Percentiles rank a stretch among this genome's conserved stretches.
Conservation (phyloP, 1,140 invertebrate species). For the Drosophila dunni region DNA sequence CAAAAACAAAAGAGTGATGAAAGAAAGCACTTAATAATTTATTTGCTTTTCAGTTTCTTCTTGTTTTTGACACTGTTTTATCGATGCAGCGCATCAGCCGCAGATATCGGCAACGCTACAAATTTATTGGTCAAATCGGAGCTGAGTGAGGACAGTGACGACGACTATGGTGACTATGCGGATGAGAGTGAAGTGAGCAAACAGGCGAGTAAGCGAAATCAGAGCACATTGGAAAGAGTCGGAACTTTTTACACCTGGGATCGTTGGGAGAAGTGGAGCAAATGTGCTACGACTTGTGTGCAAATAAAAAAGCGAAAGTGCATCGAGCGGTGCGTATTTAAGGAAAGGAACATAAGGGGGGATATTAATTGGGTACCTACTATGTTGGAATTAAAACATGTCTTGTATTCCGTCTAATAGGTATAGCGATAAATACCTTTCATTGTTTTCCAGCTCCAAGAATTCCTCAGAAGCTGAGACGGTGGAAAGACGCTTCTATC, state of each 20-base stretch:
- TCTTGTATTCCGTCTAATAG: no score
- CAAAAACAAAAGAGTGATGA: background rate
- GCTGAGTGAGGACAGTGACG: conserved; percentile 47
- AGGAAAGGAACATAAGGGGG: background rate
- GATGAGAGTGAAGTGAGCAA: conserved; percentile 41
- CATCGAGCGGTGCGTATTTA: conserved; percentile 51
- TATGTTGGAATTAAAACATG: no score
- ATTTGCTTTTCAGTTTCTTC: conserved; percentile 9
- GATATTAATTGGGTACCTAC: no score
- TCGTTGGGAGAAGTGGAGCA: conserved; percentile 73
- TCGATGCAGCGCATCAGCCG: background rate
- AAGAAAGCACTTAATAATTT: no score
- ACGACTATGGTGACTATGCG: conserved; percentile 52
- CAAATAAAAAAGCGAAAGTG: conserved; percentile 62
- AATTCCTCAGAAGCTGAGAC: conserved; percentile 30
- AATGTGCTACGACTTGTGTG: conserved; percentile 64
- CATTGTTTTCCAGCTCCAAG: conserved; percentile 23
- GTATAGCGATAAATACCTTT: no score
- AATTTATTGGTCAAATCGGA: conserved; percentile 16
- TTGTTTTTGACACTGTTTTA: conserved; percentile 1
- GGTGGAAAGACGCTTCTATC: conserved; percentile 63
- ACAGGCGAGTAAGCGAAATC: conserved; percentile 39
- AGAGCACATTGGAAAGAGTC: conserved; percentile 42
- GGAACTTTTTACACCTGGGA: conserved; percentile 66
- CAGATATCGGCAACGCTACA: conserved; percentile 1